Evolutionary conservation across 64 coral and sea anemone genomes (phyloP).

Genomic region (Trachythela sp.): DNA sequence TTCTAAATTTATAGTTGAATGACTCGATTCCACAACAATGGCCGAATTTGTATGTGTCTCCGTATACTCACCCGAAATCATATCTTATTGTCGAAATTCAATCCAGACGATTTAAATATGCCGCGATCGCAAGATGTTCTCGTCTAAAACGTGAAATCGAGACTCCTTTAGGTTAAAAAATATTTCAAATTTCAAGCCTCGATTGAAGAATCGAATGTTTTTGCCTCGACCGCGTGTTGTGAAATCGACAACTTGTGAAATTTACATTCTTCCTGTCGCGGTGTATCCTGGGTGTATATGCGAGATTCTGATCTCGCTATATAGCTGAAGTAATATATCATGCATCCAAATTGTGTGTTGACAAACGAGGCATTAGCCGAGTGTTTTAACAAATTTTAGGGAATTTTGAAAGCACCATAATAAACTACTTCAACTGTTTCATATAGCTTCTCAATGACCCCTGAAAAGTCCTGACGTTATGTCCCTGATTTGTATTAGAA

Average conservation of each 20-base stretch:
- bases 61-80: not conserved
- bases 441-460: no score
- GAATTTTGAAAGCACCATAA: no score
- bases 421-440: no score
- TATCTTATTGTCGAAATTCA: not conserved
- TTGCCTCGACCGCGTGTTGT: not conserved
- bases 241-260: not conserved
- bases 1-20: not conserved
- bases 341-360: no score
- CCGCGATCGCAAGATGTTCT: not conserved
- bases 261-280: not conserved
- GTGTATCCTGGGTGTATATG: not conserved
- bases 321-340: not conserved
- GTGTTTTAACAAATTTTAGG: no score
- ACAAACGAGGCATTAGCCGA: no score
- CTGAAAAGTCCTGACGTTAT: no score
- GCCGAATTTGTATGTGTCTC: not conserved
- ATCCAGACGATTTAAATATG: not conserved
- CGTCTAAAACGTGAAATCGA: not conserved
- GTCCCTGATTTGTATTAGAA: no score
- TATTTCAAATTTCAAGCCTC: conserved; percentile 3
- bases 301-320: not conserved
- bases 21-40: not conserved
- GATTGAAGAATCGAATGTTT: not conserved
- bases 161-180: not conserved